phyloP scores from a whole-genome alignment of 2,797 vertebrate genomes.

The Acomys russatus region DNA sequence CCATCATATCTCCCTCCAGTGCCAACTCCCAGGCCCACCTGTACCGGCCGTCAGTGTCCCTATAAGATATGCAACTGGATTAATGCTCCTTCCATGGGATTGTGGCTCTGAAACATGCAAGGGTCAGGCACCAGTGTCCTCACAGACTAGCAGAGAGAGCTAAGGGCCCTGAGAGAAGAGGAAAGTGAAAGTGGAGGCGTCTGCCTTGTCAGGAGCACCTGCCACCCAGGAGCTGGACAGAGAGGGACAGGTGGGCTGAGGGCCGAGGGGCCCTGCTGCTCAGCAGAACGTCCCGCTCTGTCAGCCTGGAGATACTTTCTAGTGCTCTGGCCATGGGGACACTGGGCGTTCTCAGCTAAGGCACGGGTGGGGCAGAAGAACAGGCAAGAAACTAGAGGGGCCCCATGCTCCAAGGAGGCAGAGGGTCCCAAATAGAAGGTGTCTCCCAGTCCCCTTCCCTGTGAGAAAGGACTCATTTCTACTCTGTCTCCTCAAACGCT shows the following conservation, averaged over 20 bases:
- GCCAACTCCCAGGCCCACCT: background rate
- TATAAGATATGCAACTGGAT: background rate
- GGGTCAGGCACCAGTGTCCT: background rate
- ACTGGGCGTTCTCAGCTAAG: too few species aligned
- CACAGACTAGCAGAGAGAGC: background rate
- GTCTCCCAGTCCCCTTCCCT: background rate
- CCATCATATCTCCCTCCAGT: background rate
- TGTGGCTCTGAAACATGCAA: background rate
- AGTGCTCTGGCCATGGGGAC: background rate
- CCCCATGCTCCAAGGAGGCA: background rate
- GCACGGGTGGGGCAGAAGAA: background rate
- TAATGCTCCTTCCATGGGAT: background rate
- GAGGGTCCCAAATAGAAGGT: background rate
- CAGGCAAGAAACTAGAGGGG: background rate
- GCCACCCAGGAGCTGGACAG: background rate
- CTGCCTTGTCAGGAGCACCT: background rate
- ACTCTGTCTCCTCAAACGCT: background rate
- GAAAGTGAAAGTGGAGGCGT: too few species aligned
- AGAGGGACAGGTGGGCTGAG: background rate
- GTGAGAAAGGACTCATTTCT: accelerated
- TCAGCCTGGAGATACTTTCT: background rate
- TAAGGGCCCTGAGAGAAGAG: background rate
- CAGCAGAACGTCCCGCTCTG: background rate
- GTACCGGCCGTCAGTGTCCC: accelerated
- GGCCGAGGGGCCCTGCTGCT: background rate